Base-by-base conservation (phyloP, 2,113 vertebrate genomes). In the Myocastor coypus region DNA sequence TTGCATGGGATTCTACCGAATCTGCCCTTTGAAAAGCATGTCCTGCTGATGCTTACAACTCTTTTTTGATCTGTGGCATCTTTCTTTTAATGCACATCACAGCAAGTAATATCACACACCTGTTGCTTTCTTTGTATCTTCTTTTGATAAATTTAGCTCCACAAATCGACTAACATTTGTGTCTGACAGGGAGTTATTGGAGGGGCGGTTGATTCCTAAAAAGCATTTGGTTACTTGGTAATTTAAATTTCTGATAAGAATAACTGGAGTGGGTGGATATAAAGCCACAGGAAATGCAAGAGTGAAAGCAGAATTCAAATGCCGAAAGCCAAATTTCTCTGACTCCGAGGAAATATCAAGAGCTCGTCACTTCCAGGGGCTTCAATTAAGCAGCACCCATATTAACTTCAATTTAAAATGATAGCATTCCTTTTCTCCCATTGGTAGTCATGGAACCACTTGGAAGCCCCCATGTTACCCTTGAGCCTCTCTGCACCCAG, bases 31-130 rank as follows among this genome's bases (percentile, higher is more conserved):
- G 46, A 87, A 91, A 81, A 82, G 57, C 61, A 61, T 28, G 57
- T 82, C 75, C 94, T 89, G 82, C 81, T 93, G 95, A 3, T 81
- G 22, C 42, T 96, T 34, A 87, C 68, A 57, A 34, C n/a, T 68
- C 19, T 19, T 30, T 71, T 96, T 77, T 83, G 61, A 75, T 93
- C 82, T 5, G 7, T 10, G 10, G 34, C 32, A 26, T 94, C 73
- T 87, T 91, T 52, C 83, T 86, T 82, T 81, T 64, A 94, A 87
- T 57, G 57, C 13, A 69, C 71, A 59, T 77, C 89, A 88, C 77
- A 82, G 71, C 83, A 83, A 94, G 61, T 34, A 52, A 71, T 13
- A 46, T 46, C 59, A 73, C 20, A 46, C 34, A 95, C 46, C 40
- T 91, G 68, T 86, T 59, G 68, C 73, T 34, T 75, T 63, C 16